A percentile compares a stretch with the other conserved stretches of the same genome.
These are phyloP conservation scores for Trogon surrucura DNA, from an alignment of 2,113 vertebrate genomes.

Conservation along the genomic window DNA sequence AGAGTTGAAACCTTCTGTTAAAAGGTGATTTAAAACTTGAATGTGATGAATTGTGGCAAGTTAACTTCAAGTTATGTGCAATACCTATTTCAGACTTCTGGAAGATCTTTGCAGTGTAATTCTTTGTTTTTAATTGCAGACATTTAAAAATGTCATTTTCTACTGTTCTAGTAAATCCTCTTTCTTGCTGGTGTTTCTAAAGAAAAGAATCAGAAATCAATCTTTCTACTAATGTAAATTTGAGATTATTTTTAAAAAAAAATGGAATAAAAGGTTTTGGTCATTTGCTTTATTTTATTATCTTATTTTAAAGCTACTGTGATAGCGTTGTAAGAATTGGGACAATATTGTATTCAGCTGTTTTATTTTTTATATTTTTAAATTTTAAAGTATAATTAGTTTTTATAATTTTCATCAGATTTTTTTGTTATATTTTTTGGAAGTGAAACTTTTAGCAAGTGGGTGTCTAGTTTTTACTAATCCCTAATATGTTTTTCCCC, in stretches of 20 bases:
- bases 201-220: conserved; percentile 96
- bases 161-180: conserved; percentile 99
- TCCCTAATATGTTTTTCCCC: conserved; percentile 95
- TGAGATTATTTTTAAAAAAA: conserved; percentile 99
- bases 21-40: conserved; percentile 99
- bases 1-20: conserved; percentile 90
- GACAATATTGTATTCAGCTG: conserved; percentile 98
- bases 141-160: conserved; percentile 99
- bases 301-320: conserved; percentile 99
- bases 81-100: conserved; percentile 99
- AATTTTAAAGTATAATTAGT: conserved; percentile 99
- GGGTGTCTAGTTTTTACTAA: conserved; percentile 99
- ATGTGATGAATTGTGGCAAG: conserved; percentile 99
- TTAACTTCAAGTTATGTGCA: conserved; percentile 99
- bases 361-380: conserved; percentile 99
- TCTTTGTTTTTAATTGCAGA: conserved; percentile 99
- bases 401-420: conserved; percentile 99
- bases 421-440: conserved; percentile 99
- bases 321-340: conserved; percentile 99
- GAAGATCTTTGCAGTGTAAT: conserved; percentile 97
- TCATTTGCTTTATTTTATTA: conserved; percentile 99
- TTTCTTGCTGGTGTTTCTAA: conserved; percentile 98
- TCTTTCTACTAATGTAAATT: conserved; percentile 99
- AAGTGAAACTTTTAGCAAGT: conserved; percentile 98
- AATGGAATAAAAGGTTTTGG: conserved; percentile 98